Conservation (phyloP, 2,797 vertebrate species). For the Chlorospingus flavigularis region DNA sequence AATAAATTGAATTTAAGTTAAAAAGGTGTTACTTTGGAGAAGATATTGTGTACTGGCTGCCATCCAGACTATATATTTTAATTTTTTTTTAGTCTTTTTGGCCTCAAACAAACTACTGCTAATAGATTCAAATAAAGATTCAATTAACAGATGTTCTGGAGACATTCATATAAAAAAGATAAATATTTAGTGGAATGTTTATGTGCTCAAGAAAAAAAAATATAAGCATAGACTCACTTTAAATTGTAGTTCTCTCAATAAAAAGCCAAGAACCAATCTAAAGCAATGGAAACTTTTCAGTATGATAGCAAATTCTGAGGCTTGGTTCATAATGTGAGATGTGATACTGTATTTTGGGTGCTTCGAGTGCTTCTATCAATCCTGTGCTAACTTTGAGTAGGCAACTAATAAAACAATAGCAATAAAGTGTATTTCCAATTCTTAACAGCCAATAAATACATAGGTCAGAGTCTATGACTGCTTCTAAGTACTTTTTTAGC, state of each 20-base stretch:
- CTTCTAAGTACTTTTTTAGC: background rate
- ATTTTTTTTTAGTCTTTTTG: background rate
- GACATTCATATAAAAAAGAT: background rate
- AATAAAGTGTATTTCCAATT: background rate
- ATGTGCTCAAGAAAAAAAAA: background rate
- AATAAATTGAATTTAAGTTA: background rate
- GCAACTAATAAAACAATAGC: background rate
- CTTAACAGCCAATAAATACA: background rate
- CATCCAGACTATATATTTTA: background rate
- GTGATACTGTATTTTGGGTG: background rate
- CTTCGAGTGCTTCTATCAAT: background rate
- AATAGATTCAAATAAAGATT: conserved; percentile 11
- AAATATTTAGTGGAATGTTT: conserved; percentile 35
- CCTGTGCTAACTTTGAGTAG: background rate
- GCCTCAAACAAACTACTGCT: background rate
- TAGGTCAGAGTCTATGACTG: background rate
- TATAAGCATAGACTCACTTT: background rate
- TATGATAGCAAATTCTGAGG: background rate
- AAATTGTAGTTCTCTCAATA: background rate
- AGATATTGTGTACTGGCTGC: background rate
- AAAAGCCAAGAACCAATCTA: background rate
- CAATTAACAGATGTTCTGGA: conserved; percentile 20
- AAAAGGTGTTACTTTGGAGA: background rate
- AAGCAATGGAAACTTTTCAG: background rate
- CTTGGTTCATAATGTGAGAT: background rate